A percentile compares a stretch with the other conserved stretches of the same genome.
phyloP scores from a whole-genome alignment of 1,140 invertebrate genomes.

The Thereuonema tuberculata region DNA sequence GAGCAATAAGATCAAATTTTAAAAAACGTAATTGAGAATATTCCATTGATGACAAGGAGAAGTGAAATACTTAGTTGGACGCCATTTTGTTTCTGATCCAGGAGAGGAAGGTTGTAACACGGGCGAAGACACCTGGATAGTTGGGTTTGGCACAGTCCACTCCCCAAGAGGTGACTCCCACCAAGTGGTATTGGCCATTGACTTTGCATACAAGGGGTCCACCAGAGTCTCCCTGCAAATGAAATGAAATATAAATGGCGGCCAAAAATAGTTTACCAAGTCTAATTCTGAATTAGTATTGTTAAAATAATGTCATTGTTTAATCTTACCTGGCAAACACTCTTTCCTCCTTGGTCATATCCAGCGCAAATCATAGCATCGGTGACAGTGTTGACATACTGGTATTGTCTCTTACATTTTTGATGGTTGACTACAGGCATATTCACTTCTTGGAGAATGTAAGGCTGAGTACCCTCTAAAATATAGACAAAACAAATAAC shows the following conservation, averaged over 20 bases:
- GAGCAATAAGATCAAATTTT: too few species aligned
- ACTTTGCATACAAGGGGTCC: neutral
- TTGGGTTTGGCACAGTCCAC: neutral
- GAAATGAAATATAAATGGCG: neutral
- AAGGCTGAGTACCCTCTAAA: slow-evolving; percentile 3
- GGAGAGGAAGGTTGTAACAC: neutral
- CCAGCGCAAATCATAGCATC: slow-evolving; percentile 80
- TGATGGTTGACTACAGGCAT: neutral
- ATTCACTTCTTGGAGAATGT: slow-evolving; percentile 1
- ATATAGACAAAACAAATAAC: too few species aligned
- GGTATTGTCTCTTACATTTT: neutral
- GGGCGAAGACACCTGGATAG: neutral
- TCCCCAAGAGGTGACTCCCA: neutral
- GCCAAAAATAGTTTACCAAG: too few species aligned
- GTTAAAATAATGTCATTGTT: too few species aligned
- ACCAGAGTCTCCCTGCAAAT: neutral
- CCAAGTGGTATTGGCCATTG: neutral
- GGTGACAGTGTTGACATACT: slow-evolving; percentile 36
- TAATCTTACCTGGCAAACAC: slow-evolving; percentile 53
- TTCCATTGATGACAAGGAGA: too few species aligned
- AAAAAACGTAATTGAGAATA: too few species aligned
- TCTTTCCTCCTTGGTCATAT: slow-evolving; percentile 51
- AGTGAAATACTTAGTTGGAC: too few species aligned
- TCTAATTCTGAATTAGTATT: too few species aligned
- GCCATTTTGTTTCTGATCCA: too few species aligned